Conservation (phyloP, 1,140 invertebrate genomes). For the Aphis craccivora region DNA sequence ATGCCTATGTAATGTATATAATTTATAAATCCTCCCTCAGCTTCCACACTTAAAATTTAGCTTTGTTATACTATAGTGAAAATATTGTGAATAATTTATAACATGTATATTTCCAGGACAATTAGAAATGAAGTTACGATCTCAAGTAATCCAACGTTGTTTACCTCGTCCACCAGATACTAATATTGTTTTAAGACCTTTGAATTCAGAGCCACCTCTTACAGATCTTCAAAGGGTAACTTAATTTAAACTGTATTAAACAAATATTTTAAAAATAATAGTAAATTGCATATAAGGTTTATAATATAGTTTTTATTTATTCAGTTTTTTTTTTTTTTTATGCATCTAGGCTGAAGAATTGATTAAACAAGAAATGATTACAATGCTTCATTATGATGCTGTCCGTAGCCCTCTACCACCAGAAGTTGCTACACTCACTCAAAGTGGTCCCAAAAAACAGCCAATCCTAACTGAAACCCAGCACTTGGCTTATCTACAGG, state of each 20-base stretch:
- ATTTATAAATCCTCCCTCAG: no score
- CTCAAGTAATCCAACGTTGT: conserved; percentile 86
- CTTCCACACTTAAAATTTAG: neutral
- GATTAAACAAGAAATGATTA: conserved; percentile 96
- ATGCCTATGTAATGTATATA: no score
- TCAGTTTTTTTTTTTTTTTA: conserved; percentile 20
- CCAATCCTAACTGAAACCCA: conserved; percentile 67
- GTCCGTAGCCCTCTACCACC: conserved; percentile 68
- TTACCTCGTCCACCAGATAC: conserved; percentile 89
- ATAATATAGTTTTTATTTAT: neutral
- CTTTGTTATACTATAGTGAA: neutral
- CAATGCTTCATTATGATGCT: conserved; percentile 92
- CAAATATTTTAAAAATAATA: neutral
- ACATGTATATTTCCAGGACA: conserved; percentile 62
- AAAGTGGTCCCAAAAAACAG: conserved; percentile 58
- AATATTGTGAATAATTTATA: neutral
- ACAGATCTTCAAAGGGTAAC: conserved; percentile 83
- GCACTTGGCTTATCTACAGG: conserved; percentile 82
- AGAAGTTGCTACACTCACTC: conserved; percentile 60
- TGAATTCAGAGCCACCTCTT: conserved; percentile 75
- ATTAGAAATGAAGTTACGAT: conserved; percentile 80
- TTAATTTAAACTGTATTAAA: neutral
- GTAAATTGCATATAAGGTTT: neutral
- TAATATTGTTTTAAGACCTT: conserved; percentile 82
- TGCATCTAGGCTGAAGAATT: conserved; percentile 85